A percentile compares a stretch with the other conserved stretches of the same genome.
Evolutionary conservation across 2,113 vertebrate genomes (phyloP).

Genomic region (Rhabdornis inornatus): DNA sequence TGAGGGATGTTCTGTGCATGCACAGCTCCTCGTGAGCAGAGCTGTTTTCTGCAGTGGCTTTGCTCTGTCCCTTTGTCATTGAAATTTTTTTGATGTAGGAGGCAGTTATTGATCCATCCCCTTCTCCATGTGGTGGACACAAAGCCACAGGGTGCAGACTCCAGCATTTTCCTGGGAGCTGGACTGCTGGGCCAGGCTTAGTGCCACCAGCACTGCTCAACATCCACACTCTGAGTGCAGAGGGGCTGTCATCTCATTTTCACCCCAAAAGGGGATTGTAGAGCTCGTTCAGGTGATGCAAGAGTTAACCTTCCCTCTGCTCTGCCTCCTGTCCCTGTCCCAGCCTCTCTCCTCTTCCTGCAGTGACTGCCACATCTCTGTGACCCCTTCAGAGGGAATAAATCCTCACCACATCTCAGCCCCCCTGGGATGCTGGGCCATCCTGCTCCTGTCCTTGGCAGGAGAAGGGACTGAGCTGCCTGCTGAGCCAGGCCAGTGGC

Average conservation of each 20-base stretch:
- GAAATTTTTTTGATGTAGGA: background rate
- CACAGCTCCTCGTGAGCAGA: background rate
- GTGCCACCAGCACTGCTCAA: background rate
- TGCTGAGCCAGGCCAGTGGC: background rate
- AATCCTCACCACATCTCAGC: rapidly evolving
- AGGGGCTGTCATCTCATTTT: rapidly evolving
- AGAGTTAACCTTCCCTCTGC: background rate
- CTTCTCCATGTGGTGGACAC: background rate
- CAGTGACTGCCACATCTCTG: background rate
- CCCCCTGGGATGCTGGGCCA: background rate
- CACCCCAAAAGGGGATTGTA: background rate
- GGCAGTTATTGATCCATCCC: background rate
- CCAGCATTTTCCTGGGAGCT: background rate
- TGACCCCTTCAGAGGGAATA: background rate
- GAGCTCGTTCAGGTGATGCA: background rate
- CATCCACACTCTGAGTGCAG: background rate
- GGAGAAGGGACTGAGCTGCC: background rate
- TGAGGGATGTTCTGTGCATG: rapidly evolving
- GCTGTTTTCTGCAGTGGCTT: background rate
- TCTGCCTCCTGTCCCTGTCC: background rate
- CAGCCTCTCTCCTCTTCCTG: background rate
- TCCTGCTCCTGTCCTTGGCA: background rate
- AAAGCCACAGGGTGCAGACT: background rate
- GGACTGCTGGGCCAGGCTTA: background rate
- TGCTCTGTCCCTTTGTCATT: background rate